Base-by-base conservation (phyloP, 2,113 vertebrate species). In the Gallinago jamesoni region DNA sequence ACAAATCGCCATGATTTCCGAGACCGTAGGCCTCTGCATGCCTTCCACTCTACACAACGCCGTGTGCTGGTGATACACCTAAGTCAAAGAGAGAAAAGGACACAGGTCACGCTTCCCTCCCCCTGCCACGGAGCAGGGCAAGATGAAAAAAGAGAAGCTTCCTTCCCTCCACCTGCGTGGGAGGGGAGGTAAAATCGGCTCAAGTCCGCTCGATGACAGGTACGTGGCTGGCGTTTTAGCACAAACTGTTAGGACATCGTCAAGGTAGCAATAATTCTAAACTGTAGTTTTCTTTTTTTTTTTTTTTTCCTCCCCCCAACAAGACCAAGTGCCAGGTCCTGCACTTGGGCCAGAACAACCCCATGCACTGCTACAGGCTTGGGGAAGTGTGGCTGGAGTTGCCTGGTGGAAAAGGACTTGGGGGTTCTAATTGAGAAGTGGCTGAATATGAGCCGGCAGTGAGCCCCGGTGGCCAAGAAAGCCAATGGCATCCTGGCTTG, bases 21-120 rank as follows among this genome's bases (percentile, higher is more conserved):
- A 99, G 77, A 99, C 92, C 0, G 98, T 97, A 9, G 98, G 86
- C 4, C 98, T 98, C 23, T 97, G 98, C 83, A 99, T 91, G 3
- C 99, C 99, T 95, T 99, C 99, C 45, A 99, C 97, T 47, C 99
- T 98, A 82, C 99, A 99, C 93, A 99, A 83, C 1, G 98, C 98
- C 93, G 98, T 70, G 16, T 99, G 99, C 64, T 99, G 99, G 35
- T 94, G 98, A 27, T 99, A 99, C 15, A 99, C 96, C 99, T 99
- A 92, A 92, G 24, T 70, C 30, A 43, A 59, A 48, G 35, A 50
- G 9, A 41, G 12, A 20, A 35, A 30, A 72, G 50, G n/a, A 37
- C 60, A 48, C 27, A 7, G 25, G 14, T 73, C 24, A 57, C 1
- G 3, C 53, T 81, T 9, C 41, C 21, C 67, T 59, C 43, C 80